Evolutionary conservation across 2,797 vertebrate genomes (phyloP).

Genomic region (Miichthys miiuy): DNA sequence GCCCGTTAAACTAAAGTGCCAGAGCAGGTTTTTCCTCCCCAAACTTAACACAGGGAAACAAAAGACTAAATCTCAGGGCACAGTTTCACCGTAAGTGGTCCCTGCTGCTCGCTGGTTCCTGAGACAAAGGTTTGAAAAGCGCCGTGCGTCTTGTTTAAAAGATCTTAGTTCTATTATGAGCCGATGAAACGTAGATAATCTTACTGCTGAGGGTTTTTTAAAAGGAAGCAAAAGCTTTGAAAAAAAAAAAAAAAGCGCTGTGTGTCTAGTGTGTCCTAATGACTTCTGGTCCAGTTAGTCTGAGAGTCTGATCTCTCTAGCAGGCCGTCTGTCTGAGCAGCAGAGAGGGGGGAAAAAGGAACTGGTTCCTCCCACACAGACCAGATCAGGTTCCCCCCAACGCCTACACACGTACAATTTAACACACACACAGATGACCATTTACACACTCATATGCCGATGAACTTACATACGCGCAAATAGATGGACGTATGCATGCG

Average conservation of each 20-base stretch:
- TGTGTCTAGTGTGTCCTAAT: slow-evolving; percentile 81
- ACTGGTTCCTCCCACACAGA: slow-evolving; percentile 82
- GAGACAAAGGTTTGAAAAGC: slow-evolving; percentile 64
- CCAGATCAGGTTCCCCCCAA: slow-evolving; percentile 82
- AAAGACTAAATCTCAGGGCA: slow-evolving; percentile 61
- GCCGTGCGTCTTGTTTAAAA: slow-evolving; percentile 65
- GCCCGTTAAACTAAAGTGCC: slow-evolving; percentile 56
- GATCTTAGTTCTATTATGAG: slow-evolving; percentile 61
- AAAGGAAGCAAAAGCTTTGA: slow-evolving; percentile 72
- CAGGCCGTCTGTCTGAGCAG: slow-evolving; percentile 83
- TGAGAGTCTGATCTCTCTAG: slow-evolving; percentile 84
- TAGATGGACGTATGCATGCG: slow-evolving; percentile 62
- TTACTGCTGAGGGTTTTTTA: slow-evolving; percentile 63
- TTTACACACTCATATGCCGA: slow-evolving; percentile 68
- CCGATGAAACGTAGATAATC: slow-evolving; percentile 68
- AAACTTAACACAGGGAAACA: slow-evolving; percentile 54
- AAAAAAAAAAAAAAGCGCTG: slow-evolving; percentile 49
- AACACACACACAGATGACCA: slow-evolving; percentile 75
- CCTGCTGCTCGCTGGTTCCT: slow-evolving; percentile 58
- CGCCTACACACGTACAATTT: slow-evolving; percentile 76
- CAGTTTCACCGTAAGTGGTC: slow-evolving; percentile 63
- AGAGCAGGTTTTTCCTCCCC: slow-evolving; percentile 42
- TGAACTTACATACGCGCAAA: slow-evolving; percentile 72
- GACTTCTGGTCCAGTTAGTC: slow-evolving; percentile 83
- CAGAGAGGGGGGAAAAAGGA: slow-evolving; percentile 54